Base-by-base conservation (phyloP, 2,797 vertebrate species). In the Galago senegalensis region DNA sequence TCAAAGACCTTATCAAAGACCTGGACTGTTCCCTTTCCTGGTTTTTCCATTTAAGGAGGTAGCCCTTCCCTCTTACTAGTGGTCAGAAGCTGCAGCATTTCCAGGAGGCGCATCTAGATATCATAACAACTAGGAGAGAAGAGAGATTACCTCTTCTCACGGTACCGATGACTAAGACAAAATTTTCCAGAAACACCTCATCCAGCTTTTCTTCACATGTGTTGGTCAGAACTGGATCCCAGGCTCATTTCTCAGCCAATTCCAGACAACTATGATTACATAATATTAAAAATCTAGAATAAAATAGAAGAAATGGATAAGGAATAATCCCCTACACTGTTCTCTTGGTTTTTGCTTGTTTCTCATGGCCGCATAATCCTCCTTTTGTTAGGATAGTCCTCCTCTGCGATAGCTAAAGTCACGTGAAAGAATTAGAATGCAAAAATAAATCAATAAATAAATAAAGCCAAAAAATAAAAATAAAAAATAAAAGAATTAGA, bases 391-490 rank as follows among this genome's bases (percentile, higher is more conserved):
- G 9, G 17, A 75, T 95, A 40, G 12, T 10, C 60, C 13, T 94
- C 29, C 10, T 76, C 21, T 40, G 31, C 70, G 56, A 56, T 46
- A 4, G 8, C 17, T 77, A 67, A 82, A 92, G 85, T 85, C 37
- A 94, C 21, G 53, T 92, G 80, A 81, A 95, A 65, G 31, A 49
- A 73, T 92, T 69, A 89, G 58, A 89, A 75, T 63, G 5, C 10
- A 69, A 49, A 53, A 53, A 53, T 53, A 53, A 16, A 53, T 53
- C 14, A 53, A 53, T 53, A 16, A 53, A 53, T 53, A 49, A 49
- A 53, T 53, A 49, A 49, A 49, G 49, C 49, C 14, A 49, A 49
- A 49, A 49, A 49, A 49, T 14, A 49, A 49, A 49, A 49, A 49
- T 14, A 49, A 49, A 49, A 49, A 49, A 49, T 49, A 53, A 85